These are phyloP conservation scores for Pelodytes ibericus DNA, from an alignment of 2,797 vertebrate genomes.

Conservation along the genomic window DNA sequence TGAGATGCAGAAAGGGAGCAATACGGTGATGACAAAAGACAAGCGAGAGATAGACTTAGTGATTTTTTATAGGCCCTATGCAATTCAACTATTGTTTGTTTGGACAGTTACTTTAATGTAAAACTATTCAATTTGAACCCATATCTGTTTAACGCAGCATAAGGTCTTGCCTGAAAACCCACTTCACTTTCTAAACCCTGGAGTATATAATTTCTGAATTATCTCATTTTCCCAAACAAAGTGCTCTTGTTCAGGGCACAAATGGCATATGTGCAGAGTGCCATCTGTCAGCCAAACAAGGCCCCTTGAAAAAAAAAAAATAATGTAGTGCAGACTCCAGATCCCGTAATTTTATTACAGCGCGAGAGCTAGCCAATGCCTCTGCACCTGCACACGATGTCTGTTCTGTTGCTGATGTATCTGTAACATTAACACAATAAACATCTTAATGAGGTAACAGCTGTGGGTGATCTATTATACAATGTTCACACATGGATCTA, in stretches of 20 bases:
- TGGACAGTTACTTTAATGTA: not conserved
- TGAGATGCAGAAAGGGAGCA: too few relatives aligned
- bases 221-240: constrained; percentile 49
- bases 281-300: constrained; percentile 48
- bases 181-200: constrained; percentile 1
- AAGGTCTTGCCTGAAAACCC: not conserved
- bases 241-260: constrained; percentile 35
- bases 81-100: not conserved
- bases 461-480: constrained; percentile 46
- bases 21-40: too few relatives aligned
- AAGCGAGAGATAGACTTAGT: too few relatives aligned
- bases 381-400: constrained; percentile 43
- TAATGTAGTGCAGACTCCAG: constrained; percentile 36
- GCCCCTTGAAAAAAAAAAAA: constrained; percentile 25
- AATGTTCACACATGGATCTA: constrained; percentile 47
- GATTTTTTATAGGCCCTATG: too few relatives aligned
- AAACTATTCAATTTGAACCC: not conserved
- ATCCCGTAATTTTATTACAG: constrained; percentile 45
- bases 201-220: constrained; percentile 41
- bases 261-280: constrained; percentile 41
- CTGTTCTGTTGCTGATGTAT: constrained; percentile 34
- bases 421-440: constrained; percentile 54
- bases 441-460: constrained; percentile 51
- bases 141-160: not conserved
- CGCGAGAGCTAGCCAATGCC: constrained; percentile 12